phyloP scores from a whole-genome alignment of 2,113 vertebrate species.

The Podarcis raffonei region DNA sequence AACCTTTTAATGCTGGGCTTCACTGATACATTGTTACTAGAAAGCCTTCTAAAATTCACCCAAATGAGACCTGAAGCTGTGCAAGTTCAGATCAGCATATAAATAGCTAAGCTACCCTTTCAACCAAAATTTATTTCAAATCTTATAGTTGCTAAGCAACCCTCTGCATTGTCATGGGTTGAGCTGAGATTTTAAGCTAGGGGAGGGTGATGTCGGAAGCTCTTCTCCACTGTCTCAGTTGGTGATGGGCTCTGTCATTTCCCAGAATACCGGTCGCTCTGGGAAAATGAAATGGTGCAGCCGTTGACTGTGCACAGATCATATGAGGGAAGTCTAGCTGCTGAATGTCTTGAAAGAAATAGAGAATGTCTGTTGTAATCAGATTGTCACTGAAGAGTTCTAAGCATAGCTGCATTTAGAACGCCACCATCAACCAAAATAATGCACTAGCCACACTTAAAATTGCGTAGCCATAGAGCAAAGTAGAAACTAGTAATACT shows the following conservation, averaged over 20 bases:
- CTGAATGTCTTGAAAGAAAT: not conserved
- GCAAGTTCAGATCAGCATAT: not conserved
- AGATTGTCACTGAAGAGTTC: not conserved
- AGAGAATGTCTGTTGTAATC: not conserved
- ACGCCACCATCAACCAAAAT: not conserved
- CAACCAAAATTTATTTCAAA: not conserved
- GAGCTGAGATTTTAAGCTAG: not conserved
- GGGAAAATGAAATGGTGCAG: not conserved
- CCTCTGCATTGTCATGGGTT: not conserved
- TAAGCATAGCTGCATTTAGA: not conserved
- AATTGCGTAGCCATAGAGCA: not conserved
- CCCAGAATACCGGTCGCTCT: not conserved
- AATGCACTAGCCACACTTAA: not conserved
- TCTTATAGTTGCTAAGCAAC: constrained; percentile 9
- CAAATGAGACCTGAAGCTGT: not conserved
- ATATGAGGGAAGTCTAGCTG: not conserved
- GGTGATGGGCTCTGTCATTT: not conserved
- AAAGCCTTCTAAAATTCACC: not conserved
- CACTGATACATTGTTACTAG: not conserved
- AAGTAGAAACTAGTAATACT: not conserved
- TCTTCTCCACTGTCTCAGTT: not conserved
- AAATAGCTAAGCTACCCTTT: not conserved
- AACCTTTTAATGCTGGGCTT: not conserved
- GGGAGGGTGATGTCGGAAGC: not conserved
- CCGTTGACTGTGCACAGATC: not conserved